Evolutionary conservation across 2,113 vertebrate species (phyloP), one percentile per base, ranked within the genome.

Genomic region (Phocoena phocoena): DNA sequence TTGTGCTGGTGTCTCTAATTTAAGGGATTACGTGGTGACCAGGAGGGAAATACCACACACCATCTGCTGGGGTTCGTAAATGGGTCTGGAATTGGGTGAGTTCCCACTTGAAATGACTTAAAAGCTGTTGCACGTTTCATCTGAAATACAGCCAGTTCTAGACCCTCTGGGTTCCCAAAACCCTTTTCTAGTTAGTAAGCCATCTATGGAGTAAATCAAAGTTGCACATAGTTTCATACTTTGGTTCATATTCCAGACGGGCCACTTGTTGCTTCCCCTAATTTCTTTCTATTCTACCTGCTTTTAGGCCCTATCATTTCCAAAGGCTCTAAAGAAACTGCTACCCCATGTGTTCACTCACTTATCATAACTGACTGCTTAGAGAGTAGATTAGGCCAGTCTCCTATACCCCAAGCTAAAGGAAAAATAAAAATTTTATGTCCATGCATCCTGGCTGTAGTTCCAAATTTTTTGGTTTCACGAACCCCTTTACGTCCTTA

Each of bases 1-100:
- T 95, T 65, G 9, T 55, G 93, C 73, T 55, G 2, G 63, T 0
- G 89, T 84, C 36, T 98, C 1, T 97, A 44, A 90, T 97, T 98
- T 84, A 12, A 58, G 47, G 83, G 67, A 60, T 60, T 50, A 5
- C 31, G 26, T 71, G 93, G 60, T 17, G 36, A 20, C 20, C 1
- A 74, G 44, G 86, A 44, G 65, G 60, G 53, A 33, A 63, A 4
- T 77, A 44, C 31, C 26, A n/a, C 36, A 18, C 21, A 4, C 9
- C 38, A 5, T 67, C 44, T 44, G 15, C 18, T 17, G 41, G n/a
- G 63, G 26, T 53, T 93, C 31, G 14, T 8, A 18, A 9, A 4
- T 58, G 58, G 68, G 41, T 41, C 8, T 50, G 62, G 73, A 36
- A 28, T 14, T 26, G 67, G 38, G 36, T 9, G 47, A 62, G 23